These are phyloP conservation scores for Cheiracanthium punctorium DNA, from an alignment of 2,888 invertebrate genomes.

Conservation along the genomic window DNA sequence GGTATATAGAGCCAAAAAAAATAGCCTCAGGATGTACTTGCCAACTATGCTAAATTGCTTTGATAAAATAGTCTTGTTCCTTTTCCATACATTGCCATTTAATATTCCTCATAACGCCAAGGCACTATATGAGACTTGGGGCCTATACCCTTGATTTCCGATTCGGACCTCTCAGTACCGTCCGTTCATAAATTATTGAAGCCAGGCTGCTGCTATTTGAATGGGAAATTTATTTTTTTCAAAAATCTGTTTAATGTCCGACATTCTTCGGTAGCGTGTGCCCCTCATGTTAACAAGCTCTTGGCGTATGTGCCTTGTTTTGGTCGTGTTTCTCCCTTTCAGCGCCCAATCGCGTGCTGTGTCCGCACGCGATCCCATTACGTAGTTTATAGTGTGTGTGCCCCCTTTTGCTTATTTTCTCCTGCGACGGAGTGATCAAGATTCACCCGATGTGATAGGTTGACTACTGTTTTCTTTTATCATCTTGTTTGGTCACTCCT, in stretches of 20 bases:
- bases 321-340: background rate
- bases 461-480: no score
- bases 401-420: background rate
- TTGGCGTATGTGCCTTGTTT: slow-evolving; percentile 5
- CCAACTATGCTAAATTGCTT: no score
- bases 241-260: background rate
- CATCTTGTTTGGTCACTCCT: no score
- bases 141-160: background rate
- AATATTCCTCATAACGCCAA: no score
- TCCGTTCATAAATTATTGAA: background rate
- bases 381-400: background rate
- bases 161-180: background rate
- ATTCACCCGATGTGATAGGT: background rate
- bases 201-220: background rate
- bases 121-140: no score
- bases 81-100: no score
- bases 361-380: background rate
- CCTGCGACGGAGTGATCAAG: background rate
- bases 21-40: no score
- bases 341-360: background rate
- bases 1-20: no score
- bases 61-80: no score
- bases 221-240: background rate
- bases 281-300: background rate
- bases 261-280: background rate